Evolutionary conservation across 2,797 vertebrate species (phyloP), one percentile per base, ranked within the genome.

Genomic region (Propithecus deckenii): DNA sequence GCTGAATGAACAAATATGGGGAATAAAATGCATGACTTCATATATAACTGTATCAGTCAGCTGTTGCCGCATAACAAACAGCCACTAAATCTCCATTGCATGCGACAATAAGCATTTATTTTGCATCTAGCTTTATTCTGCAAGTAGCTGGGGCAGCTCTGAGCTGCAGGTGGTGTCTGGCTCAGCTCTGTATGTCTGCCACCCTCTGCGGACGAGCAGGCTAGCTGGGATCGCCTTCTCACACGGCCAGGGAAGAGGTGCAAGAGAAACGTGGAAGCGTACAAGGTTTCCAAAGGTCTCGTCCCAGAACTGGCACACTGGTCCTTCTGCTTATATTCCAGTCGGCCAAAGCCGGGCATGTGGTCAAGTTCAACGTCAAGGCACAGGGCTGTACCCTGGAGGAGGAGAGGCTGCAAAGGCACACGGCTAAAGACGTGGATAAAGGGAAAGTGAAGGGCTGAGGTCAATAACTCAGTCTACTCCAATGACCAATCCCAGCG

Each of bases 51-150:
- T 71, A 90, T 85, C 67, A 32, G 96, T 93, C 92, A 96, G 96
- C 67, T 52, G 11, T 35, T 25, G 95, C 94, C 30, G 52, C 3
- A 0, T 95, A 92, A 96, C 83, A 92, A 96, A 69, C 52, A 91
- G 88, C 43, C 11, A 18, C 48, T 5, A 55, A 35, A 43, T 71
- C 50, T 96, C 69, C 69, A 11, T 2, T 23, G 32, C 18, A 5
- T 11, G 5, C 61, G 59, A 14, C 13, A 69, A 2, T 14, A 78
- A 59, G 46, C 1, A 4, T 48, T 61, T 38, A 32, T 76, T 86
- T 91, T 35, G 50, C 57, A 12, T 32, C 7, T 14, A 13, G 13
- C 9, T 59, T 65, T 83, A 75, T 85, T 38, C 65, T 87, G 38
- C 2, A 28, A 43, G 71, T 59, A 74, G 17, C 22, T 4, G 3